Evolutionary conservation across 2,888 invertebrate species (phyloP), one percentile per base, ranked within the genome.

Genomic region (Xanthia icteritia): DNA sequence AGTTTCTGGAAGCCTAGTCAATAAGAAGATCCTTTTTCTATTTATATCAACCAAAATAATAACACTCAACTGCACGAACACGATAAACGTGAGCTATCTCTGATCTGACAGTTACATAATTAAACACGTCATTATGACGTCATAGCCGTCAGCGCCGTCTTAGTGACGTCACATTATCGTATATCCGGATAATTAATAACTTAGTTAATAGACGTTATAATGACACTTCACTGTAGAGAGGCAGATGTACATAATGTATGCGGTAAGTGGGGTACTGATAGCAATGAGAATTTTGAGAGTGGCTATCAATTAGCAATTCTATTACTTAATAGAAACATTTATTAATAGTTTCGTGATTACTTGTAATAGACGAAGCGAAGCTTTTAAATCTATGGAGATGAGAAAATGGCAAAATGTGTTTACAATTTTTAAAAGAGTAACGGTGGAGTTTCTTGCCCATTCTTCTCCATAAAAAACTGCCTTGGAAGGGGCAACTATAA

Each of bases 141-240:
- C 84, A 71, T n/a, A 39, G 15, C n/a, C n/a, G 58, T 84, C 72
- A 81, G 58, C 66, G 54, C 27, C 36, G 54, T 27, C 66, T 78
- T 11, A 56, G 61, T 85, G 61, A 74, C 67, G 81, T 74, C 70
- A 73, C 73, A 85, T 74, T 67, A 85, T 73, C 66, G 48, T 31
- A 15, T 63, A 84, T 65, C 69, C 81, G 45, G 20, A 2, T 83
- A 79, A 84, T 81, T 81, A 80, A 73, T 79, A 84, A 84, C 84
- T 81, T 69, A 54, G 81, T 69, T 79, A 79, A 36, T 65, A 61
- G 60, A 20, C 20, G 64, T 54, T 72, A 48, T 31, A 42, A 6
- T 39, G 48, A 36, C 15, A 39, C 17, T 45, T 64, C 11, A 56
- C 3, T 68, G 39, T 56, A 13, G 2, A 51, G 11, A 11, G 1